Evolutionary conservation across 2,113 vertebrate genomes (phyloP).

Genomic region (Saiga tatarica): DNA sequence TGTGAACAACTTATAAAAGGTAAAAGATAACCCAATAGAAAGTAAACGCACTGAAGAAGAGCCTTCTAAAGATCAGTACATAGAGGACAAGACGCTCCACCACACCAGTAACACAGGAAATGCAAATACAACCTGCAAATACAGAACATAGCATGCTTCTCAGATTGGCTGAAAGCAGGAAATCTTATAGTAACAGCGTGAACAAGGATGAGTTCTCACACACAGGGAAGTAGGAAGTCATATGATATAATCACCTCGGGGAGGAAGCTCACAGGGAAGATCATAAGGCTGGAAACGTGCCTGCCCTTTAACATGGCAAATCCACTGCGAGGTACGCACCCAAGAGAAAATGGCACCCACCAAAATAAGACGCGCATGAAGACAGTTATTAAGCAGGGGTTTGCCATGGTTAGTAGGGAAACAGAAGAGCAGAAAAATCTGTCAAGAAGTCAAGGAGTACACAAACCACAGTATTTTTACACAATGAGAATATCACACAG

Average conservation of each 20-base stretch:
- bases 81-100: not conserved
- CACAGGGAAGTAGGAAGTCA: not conserved
- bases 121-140: not conserved
- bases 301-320: not conserved
- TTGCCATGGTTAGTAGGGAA: not conserved
- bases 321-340: not conserved
- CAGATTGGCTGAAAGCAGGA: not conserved
- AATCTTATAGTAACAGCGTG: not conserved
- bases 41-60: not conserved
- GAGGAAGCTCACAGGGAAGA: too few relatives aligned
- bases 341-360: not conserved
- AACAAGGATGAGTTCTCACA: not conserved
- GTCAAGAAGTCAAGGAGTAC: not conserved
- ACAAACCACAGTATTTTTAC: not conserved
- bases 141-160: not conserved
- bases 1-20: not conserved
- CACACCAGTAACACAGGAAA: not conserved
- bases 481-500: not conserved
- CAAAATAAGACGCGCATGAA: not conserved
- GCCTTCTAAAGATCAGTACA: not conserved
- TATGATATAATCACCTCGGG: not conserved
- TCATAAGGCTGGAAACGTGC: accelerated
- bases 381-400: not conserved
- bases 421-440: not conserved
- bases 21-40: not conserved